Evolutionary conservation across 53 echinoderm and acorn worm species (phyloP), one percentile per base, ranked within the genome.

Genomic region (Arbacia lixula): DNA sequence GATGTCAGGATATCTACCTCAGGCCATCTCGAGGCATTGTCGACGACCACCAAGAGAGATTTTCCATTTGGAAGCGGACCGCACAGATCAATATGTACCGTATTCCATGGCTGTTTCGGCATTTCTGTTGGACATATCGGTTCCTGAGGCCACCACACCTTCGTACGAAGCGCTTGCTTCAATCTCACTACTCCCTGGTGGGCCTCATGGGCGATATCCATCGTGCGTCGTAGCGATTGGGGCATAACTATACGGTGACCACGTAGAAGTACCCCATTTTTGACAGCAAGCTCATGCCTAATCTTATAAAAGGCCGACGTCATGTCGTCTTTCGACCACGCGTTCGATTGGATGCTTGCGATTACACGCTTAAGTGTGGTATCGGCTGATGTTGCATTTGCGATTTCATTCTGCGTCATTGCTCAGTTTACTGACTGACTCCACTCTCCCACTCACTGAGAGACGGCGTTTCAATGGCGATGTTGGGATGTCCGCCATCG

Each of bases 161-260:
- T 57, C 19, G 58, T 14, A 5, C 58, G 12, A 5, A 57, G 21
- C 6, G n/a, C 12, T 20, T 57, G 58, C 22, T 57, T 57, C 58
- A 55, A 25, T 53, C 53, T 27, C 8, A 76, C 76, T 11, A 76
- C 32, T 6, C 76, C 76, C 34, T 76, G 76, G 29, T 76, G 76
- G 10, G 52, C 6, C 17, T 76, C 76, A 27, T 76, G 76, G 12
- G 76, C 76, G n/a, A 82, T 25, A 25, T 14, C 4, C 2, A 76
- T 10, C 8, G 53, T 53, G 24, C 50, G n/a, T 86, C 66, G 31
- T 19, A 66, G 62, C 5, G 64, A 75, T 73, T 53, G 11, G 28
- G 86, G 90, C 29, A 89, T 85, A 28, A 87, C 82, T 30, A 87
- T 51, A 21, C 89, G 64, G 60, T 72, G 84, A 38, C 89, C 89